Evolutionary conservation across 2,888 invertebrate genomes (phyloP).

Genomic region (Diogma glabrata): DNA sequence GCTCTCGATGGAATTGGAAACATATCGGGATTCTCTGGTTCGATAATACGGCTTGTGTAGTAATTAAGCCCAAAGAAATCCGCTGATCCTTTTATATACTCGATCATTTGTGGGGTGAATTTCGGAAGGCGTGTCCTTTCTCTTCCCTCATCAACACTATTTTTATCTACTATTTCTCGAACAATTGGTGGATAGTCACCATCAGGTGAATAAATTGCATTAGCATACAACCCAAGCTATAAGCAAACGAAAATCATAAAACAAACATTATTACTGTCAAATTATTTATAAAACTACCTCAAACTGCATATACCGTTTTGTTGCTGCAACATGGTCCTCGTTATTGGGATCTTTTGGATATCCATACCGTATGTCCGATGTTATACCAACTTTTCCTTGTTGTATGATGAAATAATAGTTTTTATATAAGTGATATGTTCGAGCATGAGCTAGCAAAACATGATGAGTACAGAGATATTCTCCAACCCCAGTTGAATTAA

Average conservation of each 20-base stretch:
- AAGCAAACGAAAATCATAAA: too few relatives aligned
- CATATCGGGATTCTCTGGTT: neutral
- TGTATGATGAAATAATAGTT: slow-evolving; percentile 18
- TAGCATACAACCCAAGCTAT: slow-evolving; percentile 18
- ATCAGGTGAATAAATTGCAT: slow-evolving; percentile 25
- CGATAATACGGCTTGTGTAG: slow-evolving; percentile 24
- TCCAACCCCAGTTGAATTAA: slow-evolving; percentile 37
- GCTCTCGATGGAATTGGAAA: neutral
- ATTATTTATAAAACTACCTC: too few relatives aligned
- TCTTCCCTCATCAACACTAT: slow-evolving; percentile 28
- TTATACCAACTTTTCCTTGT: slow-evolving; percentile 28
- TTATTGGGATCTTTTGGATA: slow-evolving; percentile 20
- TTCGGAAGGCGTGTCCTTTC: slow-evolving; percentile 24
- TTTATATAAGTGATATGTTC: slow-evolving; percentile 29
- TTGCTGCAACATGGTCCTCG: slow-evolving; percentile 15
- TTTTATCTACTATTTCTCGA: slow-evolving; percentile 25
- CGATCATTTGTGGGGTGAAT: neutral
- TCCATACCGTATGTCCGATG: slow-evolving; percentile 23
- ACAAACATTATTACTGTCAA: too few relatives aligned
- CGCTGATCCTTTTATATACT: slow-evolving; percentile 19
- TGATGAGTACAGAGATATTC: slow-evolving; percentile 41
- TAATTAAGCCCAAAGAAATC: slow-evolving; percentile 30
- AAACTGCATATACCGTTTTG: neutral
- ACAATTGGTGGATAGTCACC: slow-evolving; percentile 30
- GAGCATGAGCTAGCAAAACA: slow-evolving; percentile 42